Evolutionary conservation across 37 sponge, comb jelly and placozoan genomes (phyloP).

Genomic region (Spongilla lacustris): DNA sequence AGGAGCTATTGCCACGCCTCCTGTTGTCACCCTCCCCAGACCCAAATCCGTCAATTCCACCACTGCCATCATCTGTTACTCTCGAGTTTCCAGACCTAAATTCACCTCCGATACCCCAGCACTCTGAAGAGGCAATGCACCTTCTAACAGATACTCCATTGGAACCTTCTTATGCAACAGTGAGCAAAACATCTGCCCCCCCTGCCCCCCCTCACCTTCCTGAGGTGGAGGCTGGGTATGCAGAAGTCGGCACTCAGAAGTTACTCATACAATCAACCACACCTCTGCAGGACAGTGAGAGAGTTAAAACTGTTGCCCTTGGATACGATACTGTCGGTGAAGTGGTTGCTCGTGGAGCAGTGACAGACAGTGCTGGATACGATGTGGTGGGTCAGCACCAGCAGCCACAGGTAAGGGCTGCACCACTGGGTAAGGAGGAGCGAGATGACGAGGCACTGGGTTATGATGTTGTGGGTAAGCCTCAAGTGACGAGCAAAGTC

Average conservation of each 20-base stretch:
- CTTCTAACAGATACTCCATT: not conserved
- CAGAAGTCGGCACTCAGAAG: not conserved
- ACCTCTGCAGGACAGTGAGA: not conserved
- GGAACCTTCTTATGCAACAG: not conserved
- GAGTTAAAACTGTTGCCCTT: constrained; percentile 3
- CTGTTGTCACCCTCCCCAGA: not conserved
- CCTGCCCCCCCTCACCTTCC: not conserved
- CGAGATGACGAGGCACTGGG: not conserved
- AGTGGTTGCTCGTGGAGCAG: not conserved
- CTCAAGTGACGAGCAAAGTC: not conserved
- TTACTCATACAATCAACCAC: not conserved
- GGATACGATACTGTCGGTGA: constrained; percentile 35
- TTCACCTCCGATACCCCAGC: not conserved
- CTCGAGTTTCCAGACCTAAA: not conserved
- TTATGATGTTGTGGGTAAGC: not conserved
- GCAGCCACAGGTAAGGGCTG: not conserved
- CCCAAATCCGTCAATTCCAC: not conserved
- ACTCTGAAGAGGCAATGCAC: not conserved
- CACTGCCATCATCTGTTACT: not conserved
- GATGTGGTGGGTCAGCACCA: not conserved
- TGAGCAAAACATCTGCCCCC: not conserved
- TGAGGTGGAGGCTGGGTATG: not conserved
- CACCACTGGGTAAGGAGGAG: not conserved
- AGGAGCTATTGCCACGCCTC: not conserved
- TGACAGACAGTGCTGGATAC: not conserved